Evolutionary conservation across 2,888 invertebrate genomes (phyloP), one percentile per base, ranked within the genome.

Genomic region (Noctua fimbriata): DNA sequence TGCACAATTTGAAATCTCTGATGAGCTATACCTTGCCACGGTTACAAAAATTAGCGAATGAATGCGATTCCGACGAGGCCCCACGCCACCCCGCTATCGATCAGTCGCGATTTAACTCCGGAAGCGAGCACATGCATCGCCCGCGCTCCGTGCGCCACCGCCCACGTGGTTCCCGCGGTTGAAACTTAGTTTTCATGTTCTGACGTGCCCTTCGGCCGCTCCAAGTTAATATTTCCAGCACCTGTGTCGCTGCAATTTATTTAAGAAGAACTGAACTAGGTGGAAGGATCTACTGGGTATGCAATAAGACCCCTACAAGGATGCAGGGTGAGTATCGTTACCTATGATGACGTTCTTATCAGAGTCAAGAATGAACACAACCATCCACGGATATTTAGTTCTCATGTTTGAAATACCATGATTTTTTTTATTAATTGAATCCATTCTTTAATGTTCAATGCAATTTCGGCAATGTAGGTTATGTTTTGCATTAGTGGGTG

Each of bases 301-400:
- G 89, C 81, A 90, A 86, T 84, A 86, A 82, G 81, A 88, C 86
- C 9, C n/a, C 87, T 81, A 5, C 86, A 83, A 84, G 90, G 89
- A 10, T 94, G 94, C 69, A 90, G 87, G 52, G 93, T 91, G 2
- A 89, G 91, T 1, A 83, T 93, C 16, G 86, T 91, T 6, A 93
- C 93, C 0, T 84, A 79, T 28, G 85, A 90, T 24, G 85, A 92
- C n/a, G 79, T 87, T 44, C 89, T 92, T 28, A 78, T 93, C 28
- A 84, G 78, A 32, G 81, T 83, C n/a, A 90, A 88, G 36, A 85
- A 90, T 75, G 67, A 83, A 47, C 93, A 93, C 78, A 91, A 89
- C 67, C 92, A 92, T 10, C 76, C 72, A 10, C 76, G 6, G 9
- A n/a, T 9, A 36, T 9, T n/a, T 2, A n/a, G 10, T 28, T 65